Evolutionary conservation across 2,113 vertebrate species (phyloP).

Genomic region (Steatornis caripensis): DNA sequence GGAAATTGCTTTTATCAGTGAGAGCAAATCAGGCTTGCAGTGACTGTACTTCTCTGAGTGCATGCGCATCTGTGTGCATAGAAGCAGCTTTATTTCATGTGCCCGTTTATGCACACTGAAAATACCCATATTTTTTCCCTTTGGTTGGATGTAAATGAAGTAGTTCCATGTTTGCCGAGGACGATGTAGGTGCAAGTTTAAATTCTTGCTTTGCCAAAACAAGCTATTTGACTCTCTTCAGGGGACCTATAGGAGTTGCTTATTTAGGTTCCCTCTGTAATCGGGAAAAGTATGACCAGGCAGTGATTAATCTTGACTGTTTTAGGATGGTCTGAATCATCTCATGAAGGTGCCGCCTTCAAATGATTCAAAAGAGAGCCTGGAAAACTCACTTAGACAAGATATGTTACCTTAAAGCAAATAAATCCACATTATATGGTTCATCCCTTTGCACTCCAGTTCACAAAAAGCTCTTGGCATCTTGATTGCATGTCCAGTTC

Average conservation of each 20-base stretch:
- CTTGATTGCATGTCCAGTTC: background rate
- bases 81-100: background rate
- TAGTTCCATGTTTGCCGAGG: background rate
- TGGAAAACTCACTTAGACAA: background rate
- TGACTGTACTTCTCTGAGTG: fast-evolving
- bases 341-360: background rate
- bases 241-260: background rate
- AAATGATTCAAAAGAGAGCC: background rate
- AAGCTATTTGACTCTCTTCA: background rate
- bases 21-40: background rate
- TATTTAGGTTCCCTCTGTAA: background rate
- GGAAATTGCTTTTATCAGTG: background rate
- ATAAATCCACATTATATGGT: background rate
- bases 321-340: background rate
- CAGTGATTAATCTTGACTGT: background rate
- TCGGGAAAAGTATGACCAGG: background rate
- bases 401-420: background rate
- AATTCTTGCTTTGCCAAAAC: background rate
- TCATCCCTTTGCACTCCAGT: background rate
- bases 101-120: background rate
- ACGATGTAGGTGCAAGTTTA: background rate
- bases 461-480: background rate
- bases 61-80: fast-evolving
- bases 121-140: background rate
- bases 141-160: background rate